Conservation (phyloP, 2,113 vertebrate species). For the Shinisaurus crocodilurus region DNA sequence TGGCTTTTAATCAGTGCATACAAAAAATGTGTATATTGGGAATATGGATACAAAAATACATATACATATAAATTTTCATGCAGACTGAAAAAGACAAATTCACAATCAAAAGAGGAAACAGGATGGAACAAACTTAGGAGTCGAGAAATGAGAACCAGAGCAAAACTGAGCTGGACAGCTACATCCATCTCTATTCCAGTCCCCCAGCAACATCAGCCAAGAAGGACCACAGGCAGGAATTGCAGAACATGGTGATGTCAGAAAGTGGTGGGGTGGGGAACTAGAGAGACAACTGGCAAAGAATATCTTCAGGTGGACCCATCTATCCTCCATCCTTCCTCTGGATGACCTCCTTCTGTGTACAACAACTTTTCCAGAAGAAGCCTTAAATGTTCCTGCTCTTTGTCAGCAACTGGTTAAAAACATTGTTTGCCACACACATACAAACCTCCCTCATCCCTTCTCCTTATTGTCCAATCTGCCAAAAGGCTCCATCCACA, state of each 20-base stretch:
- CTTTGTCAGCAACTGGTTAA: background rate
- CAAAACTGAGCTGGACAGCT: background rate
- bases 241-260: background rate
- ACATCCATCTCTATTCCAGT: background rate
- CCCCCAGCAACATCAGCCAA: no score
- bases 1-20: no score
- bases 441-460: rapidly evolving
- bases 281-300: background rate
- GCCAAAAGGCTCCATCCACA: background rate
- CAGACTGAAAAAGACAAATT: background rate
- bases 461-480: background rate
- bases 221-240: background rate
- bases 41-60: no score
- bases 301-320: background rate
- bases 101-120: no score
- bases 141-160: background rate
- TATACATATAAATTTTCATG: background rate
- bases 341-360: background rate
- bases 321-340: background rate
- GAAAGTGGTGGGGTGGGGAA: background rate
- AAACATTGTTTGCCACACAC: background rate
- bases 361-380: background rate
- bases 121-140: no score
- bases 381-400: background rate
- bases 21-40: no score